Conservation (phyloP, 30 jellyfish, hydroid and myxozoan species). For the Hydractinia symbiolongicarpus region DNA sequence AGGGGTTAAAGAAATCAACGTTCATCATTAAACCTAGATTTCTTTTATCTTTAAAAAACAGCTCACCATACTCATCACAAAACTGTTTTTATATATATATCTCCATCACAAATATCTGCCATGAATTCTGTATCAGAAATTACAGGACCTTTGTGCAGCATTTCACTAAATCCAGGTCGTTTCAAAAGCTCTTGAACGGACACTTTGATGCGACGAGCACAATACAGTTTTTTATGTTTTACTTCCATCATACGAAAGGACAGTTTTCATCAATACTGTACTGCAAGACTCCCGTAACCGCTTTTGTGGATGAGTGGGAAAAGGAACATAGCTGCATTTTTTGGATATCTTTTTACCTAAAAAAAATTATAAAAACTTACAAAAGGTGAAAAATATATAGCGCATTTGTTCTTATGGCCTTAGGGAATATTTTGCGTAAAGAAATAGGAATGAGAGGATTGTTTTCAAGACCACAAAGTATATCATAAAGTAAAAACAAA, state of each 20-base stretch:
- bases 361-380: background rate
- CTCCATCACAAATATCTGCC: background rate
- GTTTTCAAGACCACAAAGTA: too few relatives aligned
- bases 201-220: background rate
- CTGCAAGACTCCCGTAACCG: background rate
- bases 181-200: background rate
- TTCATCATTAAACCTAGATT: slow-evolving; percentile 8
- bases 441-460: too few relatives aligned
- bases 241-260: slow-evolving; percentile 6
- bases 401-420: too few relatives aligned
- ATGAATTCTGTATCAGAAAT: slow-evolving; percentile 6
- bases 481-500: too few relatives aligned
- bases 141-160: slow-evolving; percentile 16
- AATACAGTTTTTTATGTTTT: background rate
- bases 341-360: slow-evolving; percentile 1
- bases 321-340: background rate
- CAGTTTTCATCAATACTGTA: background rate
- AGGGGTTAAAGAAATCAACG: background rate
- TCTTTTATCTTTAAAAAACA: slow-evolving; percentile 9
- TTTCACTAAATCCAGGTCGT: slow-evolving; percentile 13
- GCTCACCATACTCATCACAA: background rate
- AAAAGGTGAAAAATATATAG: too few relatives aligned
- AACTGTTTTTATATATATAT: background rate
- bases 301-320: slow-evolving; percentile 9
- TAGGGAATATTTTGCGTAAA: too few relatives aligned